Evolutionary conservation across 2,888 invertebrate genomes (phyloP), one percentile per base, ranked within the genome.

Genomic region (Nomada hirtipes): DNA sequence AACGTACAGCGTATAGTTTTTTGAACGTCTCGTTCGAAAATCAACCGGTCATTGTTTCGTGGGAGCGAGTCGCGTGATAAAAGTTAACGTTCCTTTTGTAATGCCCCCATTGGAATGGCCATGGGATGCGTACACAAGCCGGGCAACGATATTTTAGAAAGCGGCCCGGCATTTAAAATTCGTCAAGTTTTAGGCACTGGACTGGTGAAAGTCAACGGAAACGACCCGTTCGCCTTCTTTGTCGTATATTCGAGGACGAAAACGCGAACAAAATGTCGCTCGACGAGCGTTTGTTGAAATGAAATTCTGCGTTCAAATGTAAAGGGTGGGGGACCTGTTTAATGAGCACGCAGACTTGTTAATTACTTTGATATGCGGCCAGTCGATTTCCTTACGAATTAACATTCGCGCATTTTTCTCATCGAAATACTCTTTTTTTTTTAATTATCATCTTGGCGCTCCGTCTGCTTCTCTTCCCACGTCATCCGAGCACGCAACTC

Each of bases 131-230:
- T 7, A 29, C 15, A 20, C 44, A 9, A 47, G 11, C 44, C 23
- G 11, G 15, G 47, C 11, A 4, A 2, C 36, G 18, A 64, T 52
- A 60, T 77, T 61, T 7, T 60, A 65, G 53, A 71, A 70, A 76
- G 53, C 26, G 23, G 4, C 26, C 15, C n/a, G n/a, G 26, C n/a
- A 53, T 63, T 47, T 20, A 1, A 23, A 60, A 15, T n/a, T 3
- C 26, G 53, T 44, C n/a, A 13, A 52, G 13, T 53, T 47, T 79
- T 23, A 11, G 0, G n/a, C 3, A 70, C 60, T 23, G 23, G 18
- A 44, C 13, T 29, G 20, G 59, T 60, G 52, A 69, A 69, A 74
- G 47, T 69, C 52, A 47, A 57, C 13, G 44, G 10, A 36, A 68
- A 60, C 76, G 20, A 26, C 18, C 26, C 3, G 9, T 1, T 23